Conservation (phyloP, 2,797 vertebrate genomes). For the Aldrovandia affinis region DNA sequence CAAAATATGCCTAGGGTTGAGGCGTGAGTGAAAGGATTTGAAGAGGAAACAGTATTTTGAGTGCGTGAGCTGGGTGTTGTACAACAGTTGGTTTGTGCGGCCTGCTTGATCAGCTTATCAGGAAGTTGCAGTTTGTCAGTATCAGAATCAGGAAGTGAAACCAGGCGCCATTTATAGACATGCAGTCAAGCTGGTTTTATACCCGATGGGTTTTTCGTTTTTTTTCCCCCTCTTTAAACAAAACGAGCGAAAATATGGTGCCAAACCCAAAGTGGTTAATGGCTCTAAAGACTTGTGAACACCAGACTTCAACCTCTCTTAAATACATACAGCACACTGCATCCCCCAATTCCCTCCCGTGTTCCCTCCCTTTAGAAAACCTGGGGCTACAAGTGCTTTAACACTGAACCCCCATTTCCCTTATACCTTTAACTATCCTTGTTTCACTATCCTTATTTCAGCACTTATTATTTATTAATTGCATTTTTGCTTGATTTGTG, state of each 20-base stretch:
- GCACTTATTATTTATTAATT: neutral
- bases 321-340: neutral
- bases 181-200: neutral
- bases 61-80: neutral
- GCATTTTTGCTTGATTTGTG: neutral
- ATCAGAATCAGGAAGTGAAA: constrained; percentile 24
- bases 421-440: neutral
- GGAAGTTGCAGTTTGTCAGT: constrained; percentile 22
- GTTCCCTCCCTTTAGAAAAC: neutral
- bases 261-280: neutral
- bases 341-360: neutral
- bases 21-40: neutral
- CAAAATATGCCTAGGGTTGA: neutral
- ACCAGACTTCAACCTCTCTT: neutral
- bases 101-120: neutral
- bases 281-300: neutral
- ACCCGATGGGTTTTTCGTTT: neutral
- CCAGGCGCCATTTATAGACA: neutral
- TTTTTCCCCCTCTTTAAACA: neutral
- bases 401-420: neutral
- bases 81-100: neutral
- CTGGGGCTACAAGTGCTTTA: too few relatives aligned
- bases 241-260: neutral
- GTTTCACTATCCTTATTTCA: neutral
- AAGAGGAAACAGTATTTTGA: neutral